Conservation (phyloP, 1,140 invertebrate genomes). For the Teleogryllus occipitalis region DNA sequence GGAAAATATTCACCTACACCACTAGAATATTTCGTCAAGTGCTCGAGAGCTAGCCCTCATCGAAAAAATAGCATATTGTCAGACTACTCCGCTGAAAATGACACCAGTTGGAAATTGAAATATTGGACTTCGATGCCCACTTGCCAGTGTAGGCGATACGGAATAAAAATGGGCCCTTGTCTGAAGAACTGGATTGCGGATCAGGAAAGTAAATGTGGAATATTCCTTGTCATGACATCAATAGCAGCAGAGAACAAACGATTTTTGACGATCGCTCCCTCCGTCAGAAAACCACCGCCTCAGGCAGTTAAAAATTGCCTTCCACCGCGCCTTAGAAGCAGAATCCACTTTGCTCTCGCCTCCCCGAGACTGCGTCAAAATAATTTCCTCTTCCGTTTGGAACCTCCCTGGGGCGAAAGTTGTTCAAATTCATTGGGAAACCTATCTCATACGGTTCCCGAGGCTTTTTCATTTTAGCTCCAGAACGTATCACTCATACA, state of each 20-base stretch:
- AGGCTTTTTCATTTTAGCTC: not conserved
- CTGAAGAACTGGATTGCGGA: not conserved
- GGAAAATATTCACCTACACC: too few relatives aligned
- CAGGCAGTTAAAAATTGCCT: not conserved
- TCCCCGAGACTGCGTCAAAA: not conserved
- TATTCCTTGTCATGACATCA: not conserved
- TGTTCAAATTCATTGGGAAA: slow-evolving; percentile 1
- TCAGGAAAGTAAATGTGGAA: not conserved
- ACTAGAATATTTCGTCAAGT: not conserved
- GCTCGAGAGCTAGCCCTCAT: not conserved
- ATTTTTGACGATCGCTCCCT: not conserved
- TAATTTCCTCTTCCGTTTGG: not conserved
- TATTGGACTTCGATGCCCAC: too few relatives aligned
- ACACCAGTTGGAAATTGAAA: not conserved
- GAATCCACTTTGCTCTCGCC: not conserved
- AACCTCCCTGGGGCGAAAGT: not conserved
- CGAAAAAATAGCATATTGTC: not conserved
- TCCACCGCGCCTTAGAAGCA: not conserved
- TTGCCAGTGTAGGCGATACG: not conserved
- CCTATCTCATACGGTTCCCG: not conserved
- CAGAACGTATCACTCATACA: not conserved
- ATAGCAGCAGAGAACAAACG: not conserved
- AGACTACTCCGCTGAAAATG: not conserved
- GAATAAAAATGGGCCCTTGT: not conserved
- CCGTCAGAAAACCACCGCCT: not conserved